Percentiles rank a stretch among this genome's conserved stretches.
Evolutionary conservation across 2,888 invertebrate genomes (phyloP).

Genomic region (Loripinus fragilis): DNA sequence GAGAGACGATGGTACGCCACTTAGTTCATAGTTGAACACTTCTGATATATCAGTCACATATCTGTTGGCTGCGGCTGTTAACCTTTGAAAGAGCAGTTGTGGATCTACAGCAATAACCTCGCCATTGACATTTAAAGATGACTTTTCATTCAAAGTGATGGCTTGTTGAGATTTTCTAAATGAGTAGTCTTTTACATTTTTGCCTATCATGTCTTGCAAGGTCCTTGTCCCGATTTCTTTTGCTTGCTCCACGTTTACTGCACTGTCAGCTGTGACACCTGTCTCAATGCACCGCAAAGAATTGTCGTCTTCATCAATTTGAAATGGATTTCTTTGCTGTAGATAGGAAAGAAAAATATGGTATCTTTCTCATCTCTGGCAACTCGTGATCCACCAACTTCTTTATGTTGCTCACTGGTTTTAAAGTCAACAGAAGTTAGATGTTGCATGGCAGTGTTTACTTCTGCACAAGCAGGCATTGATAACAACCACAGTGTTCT

Average conservation of each 20-base stretch:
- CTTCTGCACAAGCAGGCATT: neutral
- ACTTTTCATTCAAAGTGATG: no score
- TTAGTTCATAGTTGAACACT: conserved; percentile 17
- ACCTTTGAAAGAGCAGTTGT: conserved; percentile 27
- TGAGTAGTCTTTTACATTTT: conserved; percentile 3
- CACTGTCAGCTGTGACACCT: conserved; percentile 14
- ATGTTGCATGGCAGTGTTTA: neutral
- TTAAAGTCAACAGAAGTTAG: neutral
- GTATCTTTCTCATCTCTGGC: conserved; percentile 22
- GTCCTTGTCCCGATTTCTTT: neutral
- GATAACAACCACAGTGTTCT: neutral
- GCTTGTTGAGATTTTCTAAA: conserved; percentile 17
- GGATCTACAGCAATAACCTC: conserved; percentile 29
- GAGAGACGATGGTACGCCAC: conserved; percentile 12
- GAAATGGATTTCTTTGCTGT: conserved; percentile 27
- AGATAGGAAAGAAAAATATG: neutral
- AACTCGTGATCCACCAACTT: conserved; percentile 24
- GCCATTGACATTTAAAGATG: conserved; percentile 6
- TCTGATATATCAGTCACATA: neutral
- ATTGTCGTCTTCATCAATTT: neutral
- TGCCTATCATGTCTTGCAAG: neutral
- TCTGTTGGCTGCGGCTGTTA: conserved; percentile 21
- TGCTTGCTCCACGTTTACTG: conserved; percentile 21
- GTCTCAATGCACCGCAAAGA: conserved; percentile 21
- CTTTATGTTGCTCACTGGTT: neutral